Conservation (phyloP, 2,113 vertebrate species). For the Balaenoptera acutorostrata region DNA sequence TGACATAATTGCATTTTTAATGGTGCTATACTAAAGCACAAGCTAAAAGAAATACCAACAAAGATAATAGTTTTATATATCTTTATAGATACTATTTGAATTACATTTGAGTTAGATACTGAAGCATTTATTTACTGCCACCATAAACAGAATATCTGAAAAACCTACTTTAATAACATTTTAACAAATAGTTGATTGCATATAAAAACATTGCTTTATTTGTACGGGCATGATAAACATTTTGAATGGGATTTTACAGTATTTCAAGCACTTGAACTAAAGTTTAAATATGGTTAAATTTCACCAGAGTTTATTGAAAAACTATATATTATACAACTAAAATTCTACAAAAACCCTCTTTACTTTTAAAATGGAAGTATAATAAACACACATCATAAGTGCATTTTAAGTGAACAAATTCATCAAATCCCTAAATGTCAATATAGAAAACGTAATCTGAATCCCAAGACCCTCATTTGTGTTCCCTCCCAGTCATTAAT, state of each 20-base stretch:
- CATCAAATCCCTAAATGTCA: neutral
- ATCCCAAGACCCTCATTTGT: neutral
- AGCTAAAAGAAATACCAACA: neutral
- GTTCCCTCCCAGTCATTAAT: neutral
- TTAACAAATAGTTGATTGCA: neutral
- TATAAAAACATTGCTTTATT: neutral
- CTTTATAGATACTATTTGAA: neutral
- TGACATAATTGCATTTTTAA: conserved; percentile 41
- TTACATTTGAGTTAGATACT: neutral
- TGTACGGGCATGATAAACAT: neutral
- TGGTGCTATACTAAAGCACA: neutral
- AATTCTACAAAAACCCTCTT: neutral
- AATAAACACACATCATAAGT: neutral
- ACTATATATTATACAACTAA: neutral
- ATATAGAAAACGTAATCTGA: neutral
- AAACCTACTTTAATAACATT: neutral
- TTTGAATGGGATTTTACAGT: neutral
- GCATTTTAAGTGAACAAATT: neutral
- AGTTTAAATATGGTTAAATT: neutral
- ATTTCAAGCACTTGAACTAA: neutral
- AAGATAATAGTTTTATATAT: neutral
- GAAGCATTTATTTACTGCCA: neutral
- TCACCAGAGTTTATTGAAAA: neutral
- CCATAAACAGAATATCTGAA: neutral
- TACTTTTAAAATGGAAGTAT: neutral